Evolutionary conservation across 2,797 vertebrate species (phyloP).

Genomic region (Saxicola maurus): DNA sequence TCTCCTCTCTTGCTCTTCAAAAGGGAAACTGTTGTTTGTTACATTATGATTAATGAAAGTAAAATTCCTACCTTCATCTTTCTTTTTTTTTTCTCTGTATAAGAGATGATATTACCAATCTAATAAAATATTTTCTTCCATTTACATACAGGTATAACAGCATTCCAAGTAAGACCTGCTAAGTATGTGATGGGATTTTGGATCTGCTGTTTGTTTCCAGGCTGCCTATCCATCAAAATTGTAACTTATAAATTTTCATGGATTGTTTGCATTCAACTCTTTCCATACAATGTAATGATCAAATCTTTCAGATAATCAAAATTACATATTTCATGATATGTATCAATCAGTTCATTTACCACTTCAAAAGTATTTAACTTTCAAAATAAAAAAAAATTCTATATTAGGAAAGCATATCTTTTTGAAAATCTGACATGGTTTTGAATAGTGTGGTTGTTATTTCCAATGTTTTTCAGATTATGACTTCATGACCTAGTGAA

Average conservation of each 20-base stretch:
- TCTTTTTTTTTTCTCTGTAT: not conserved
- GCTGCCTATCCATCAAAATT: not conserved
- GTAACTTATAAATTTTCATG: not conserved
- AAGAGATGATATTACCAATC: not conserved
- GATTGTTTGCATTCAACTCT: not conserved
- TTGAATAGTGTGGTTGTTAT: not conserved
- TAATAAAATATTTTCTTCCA: not conserved
- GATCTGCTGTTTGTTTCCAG: not conserved
- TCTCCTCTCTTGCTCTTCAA: not conserved
- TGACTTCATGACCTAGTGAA: not conserved
- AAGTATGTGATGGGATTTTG: not conserved
- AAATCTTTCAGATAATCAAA: not conserved
- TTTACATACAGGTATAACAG: not conserved
- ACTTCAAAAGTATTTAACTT: not conserved
- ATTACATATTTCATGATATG: rapidly evolving
- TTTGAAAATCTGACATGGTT: not conserved
- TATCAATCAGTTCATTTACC: not conserved
- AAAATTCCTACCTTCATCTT: not conserved
- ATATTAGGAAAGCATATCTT: not conserved
- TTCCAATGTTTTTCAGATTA: not conserved
- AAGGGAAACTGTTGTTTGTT: not conserved
- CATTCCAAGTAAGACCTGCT: not conserved
- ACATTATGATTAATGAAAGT: not conserved
- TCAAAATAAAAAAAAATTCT: not conserved
- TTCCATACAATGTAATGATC: not conserved